Conservation (phyloP, 2,113 vertebrate species). For the Aythya baeri region DNA sequence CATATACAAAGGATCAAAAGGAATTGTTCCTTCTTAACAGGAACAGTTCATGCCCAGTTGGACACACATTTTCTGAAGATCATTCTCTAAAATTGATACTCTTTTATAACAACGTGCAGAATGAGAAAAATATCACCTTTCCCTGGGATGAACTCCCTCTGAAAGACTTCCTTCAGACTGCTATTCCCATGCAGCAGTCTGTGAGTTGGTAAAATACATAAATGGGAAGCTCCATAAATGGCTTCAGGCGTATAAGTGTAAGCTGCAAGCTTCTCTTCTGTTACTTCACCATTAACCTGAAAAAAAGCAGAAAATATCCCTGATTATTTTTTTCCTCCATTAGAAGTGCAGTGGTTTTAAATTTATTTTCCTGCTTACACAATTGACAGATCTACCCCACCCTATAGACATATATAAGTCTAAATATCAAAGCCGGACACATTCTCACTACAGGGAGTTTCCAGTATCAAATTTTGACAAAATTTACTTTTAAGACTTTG, state of each 20-base stretch:
- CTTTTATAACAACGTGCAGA: not conserved
- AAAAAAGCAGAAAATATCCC: not conserved
- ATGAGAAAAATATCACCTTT: conserved; percentile 75
- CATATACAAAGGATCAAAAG: not conserved
- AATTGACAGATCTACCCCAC: not conserved
- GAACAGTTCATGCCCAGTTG: not conserved
- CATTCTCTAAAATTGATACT: not conserved
- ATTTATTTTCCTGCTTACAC: not conserved
- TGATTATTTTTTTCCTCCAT: not conserved
- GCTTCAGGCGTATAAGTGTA: conserved; percentile 90
- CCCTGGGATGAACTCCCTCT: conserved; percentile 76
- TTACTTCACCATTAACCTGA: conserved; percentile 85
- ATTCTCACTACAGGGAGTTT: not conserved
- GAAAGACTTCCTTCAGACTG: conserved; percentile 78
- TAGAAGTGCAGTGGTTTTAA: not conserved
- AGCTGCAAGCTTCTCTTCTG: conserved; percentile 85
- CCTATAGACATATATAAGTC: not conserved
- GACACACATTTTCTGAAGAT: not conserved
- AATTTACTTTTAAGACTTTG: not conserved
- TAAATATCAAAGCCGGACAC: not conserved
- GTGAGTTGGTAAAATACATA: conserved; percentile 88
- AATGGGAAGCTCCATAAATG: conserved; percentile 88
- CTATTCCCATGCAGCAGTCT: conserved; percentile 85
- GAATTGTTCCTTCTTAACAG: not conserved
- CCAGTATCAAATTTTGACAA: not conserved